Evolutionary conservation across 2,888 invertebrate species (phyloP), one percentile per base, ranked within the genome.

Genomic region (Ectemnius continuus): DNA sequence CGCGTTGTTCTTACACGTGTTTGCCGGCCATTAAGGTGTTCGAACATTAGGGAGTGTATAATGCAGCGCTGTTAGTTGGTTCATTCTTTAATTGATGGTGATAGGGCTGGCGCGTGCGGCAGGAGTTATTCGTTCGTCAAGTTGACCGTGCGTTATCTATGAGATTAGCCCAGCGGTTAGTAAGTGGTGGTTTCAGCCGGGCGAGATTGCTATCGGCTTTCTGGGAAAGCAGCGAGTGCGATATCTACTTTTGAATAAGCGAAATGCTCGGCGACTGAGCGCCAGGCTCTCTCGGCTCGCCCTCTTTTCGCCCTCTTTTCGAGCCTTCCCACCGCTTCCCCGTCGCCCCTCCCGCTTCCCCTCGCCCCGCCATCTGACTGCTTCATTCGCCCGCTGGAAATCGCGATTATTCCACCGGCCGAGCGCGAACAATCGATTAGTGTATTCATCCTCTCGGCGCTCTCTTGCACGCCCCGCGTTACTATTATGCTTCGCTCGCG

Each of bases 381-480:
- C 61, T 61, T 69, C 64, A 18, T 52, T 76, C 70, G 60, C 16
- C 66, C 74, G 66, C 18, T 46, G 60, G 47, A 52, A 61, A 67
- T 62, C 67, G 67, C 64, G 76, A 76, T 76, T 70, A 75, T 75
- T 67, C 76, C 67, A 23, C 48, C 67, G 58, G 16, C 61, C 70
- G 20, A 76, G 76, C 74, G 60, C 66, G 74, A 76, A 70, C 76
- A 74, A 76, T 76, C 74, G 76, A 74, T 74, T 70, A 70, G 67
- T 64, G 76, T 70, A 74, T 74, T 76, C 76, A 70, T 74, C 76
- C 66, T 70, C 69, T 70, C 69, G 66, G 45, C 36, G 36, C 36
- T 36, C 23, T 23, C 23, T 23, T 23, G 23, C 23, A 23, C 23
- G 23, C 57, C 64, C 48, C 45, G 65, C 74, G 66, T 70, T 73